phyloP scores from a whole-genome alignment of 1,140 invertebrate species.

The Samia ricini region DNA sequence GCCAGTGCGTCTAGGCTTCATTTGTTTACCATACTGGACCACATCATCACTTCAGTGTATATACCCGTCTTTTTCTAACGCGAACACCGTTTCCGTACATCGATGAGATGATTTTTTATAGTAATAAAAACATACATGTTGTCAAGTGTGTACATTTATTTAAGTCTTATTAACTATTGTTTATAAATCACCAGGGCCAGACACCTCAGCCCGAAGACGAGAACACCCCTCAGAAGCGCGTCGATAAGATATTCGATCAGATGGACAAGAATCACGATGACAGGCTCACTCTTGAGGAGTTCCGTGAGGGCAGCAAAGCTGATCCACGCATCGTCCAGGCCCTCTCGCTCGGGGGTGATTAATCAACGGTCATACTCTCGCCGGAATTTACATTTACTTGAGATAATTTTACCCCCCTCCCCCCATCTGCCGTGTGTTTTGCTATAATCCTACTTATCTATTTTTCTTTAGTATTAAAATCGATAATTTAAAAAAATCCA shows the following conservation, averaged over 20 bases:
- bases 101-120: too few species aligned
- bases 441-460: background rate
- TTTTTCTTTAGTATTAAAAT: too few species aligned
- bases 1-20: too few species aligned
- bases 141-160: too few species aligned
- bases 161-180: too few species aligned
- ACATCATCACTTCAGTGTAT: too few species aligned
- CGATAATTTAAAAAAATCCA: too few species aligned
- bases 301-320: slow-evolving; percentile 98
- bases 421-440: slow-evolving; percentile 39
- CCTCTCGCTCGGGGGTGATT: slow-evolving; percentile 88
- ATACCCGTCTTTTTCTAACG: too few species aligned
- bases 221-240: slow-evolving; percentile 96
- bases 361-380: slow-evolving; percentile 76
- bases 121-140: too few species aligned
- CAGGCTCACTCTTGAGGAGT: slow-evolving; percentile 97
- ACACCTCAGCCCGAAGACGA: slow-evolving; percentile 94
- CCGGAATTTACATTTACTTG: slow-evolving; percentile 70
- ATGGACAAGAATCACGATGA: slow-evolving; percentile 99
- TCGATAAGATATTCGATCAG: slow-evolving; percentile 98
- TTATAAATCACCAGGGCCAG: slow-evolving; percentile 83
- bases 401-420: too few species aligned
- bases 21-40: too few species aligned
- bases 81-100: too few species aligned
- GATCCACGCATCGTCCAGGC: slow-evolving; percentile 99